Evolutionary conservation across 2,113 vertebrate genomes (phyloP), one percentile per base, ranked within the genome.

Genomic region (Mola mola): DNA sequence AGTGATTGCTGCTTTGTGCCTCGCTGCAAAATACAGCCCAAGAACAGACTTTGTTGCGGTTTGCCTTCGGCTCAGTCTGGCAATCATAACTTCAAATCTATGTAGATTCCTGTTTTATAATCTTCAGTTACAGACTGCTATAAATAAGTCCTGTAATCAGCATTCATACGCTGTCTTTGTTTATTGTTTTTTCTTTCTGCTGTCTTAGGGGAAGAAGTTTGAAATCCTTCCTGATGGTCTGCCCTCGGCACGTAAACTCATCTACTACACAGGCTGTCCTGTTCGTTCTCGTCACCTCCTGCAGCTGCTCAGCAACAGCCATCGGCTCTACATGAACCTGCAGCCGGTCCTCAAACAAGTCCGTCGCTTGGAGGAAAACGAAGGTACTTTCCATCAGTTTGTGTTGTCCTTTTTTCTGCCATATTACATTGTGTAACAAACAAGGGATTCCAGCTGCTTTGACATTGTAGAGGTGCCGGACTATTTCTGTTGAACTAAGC

Each of bases 301-400:
- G 58, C 96, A 98, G 80, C 94, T 99, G 43, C 94, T 99, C 49
- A 99, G 97, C 91, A 96, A 94, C 90, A 99, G 97, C 89, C 97
- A 99, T 79, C 92, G 96, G 9, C 95, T 99, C 68, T 97, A 96
- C 90, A 99, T 99, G 96, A 98, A 98, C 85, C 92, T 98, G 78
- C 97, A 99, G 88, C 97, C 97, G 0, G 74, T 98, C 28, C 92
- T 99, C 79, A 96, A 96, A 63, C 96, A 98, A 68, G 95, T 99
- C 68, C 93, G 96, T 19, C 88, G 92, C 47, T 89, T 98, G 67
- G 97, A 99, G 83, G 96, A 99, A 66, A 97, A 94, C 0, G 97
- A 99, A 94, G 97, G 97, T 98, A 90, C 17, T 16, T 9, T n/a
- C 2, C 8, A 5, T 5, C 8, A 13, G 0, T 9, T 17, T 16